These are phyloP conservation scores for Cyaniris semiargus DNA, from an alignment of 2,888 invertebrate species.

Conservation along the genomic window DNA sequence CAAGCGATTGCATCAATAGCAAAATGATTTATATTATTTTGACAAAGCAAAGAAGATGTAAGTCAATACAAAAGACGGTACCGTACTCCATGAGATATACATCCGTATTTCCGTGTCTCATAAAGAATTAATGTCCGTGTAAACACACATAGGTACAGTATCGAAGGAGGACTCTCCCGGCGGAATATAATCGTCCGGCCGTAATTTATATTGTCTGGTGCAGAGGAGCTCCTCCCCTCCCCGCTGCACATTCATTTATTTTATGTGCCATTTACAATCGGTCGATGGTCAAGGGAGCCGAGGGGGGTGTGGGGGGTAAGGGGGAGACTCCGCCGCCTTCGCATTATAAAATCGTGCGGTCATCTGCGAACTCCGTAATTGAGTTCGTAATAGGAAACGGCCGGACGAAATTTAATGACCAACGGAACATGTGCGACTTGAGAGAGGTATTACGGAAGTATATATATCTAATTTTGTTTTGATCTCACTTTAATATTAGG, in stretches of 20 bases:
- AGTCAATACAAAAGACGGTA: not conserved
- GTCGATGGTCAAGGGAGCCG: slow-evolving; percentile 81
- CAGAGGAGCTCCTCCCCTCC: slow-evolving; percentile 64
- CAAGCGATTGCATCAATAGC: not conserved
- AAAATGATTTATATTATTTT: not conserved
- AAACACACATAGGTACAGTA: slow-evolving; percentile 58
- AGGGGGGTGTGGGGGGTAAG: slow-evolving; percentile 53
- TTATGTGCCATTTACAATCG: slow-evolving; percentile 83
- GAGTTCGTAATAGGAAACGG: slow-evolving; percentile 74
- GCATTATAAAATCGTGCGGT: slow-evolving; percentile 81
- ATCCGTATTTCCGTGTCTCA: slow-evolving; percentile 10
- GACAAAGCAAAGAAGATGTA: not conserved
- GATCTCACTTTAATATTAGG: not conserved
- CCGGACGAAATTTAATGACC: slow-evolving; percentile 68
- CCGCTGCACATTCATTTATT: slow-evolving; percentile 82
- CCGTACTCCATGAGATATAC: not conserved
- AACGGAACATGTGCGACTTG: slow-evolving; percentile 61
- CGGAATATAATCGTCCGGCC: slow-evolving; percentile 81
- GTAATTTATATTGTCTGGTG: slow-evolving; percentile 82
- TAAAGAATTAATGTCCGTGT: slow-evolving; percentile 18
- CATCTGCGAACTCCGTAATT: slow-evolving; percentile 79
- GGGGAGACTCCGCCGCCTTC: slow-evolving; percentile 69
- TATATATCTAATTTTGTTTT: not conserved
- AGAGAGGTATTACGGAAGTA: not conserved
- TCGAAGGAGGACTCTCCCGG: slow-evolving; percentile 78